Evolutionary conservation across 2,113 vertebrate genomes (phyloP).

Genomic region (Mobula hypostoma): DNA sequence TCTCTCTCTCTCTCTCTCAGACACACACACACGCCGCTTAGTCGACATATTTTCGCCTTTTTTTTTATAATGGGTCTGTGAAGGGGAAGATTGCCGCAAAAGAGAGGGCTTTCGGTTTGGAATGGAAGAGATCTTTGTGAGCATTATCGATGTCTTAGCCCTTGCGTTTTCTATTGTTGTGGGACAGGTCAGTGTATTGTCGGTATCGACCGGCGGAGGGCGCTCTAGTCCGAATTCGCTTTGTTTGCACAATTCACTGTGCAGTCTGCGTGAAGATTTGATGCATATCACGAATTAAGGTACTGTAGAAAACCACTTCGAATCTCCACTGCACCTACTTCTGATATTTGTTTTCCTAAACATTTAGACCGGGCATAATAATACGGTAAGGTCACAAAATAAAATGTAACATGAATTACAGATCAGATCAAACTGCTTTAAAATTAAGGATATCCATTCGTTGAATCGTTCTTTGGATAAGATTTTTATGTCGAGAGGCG

Average conservation of each 20-base stretch:
- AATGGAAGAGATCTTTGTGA: background rate
- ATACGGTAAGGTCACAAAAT: background rate
- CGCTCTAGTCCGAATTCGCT: background rate
- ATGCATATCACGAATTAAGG: conserved; percentile 8
- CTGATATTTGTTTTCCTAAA: background rate
- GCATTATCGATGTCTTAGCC: background rate
- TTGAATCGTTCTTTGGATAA: background rate
- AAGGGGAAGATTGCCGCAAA: background rate
- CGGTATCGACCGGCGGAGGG: background rate
- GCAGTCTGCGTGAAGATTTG: background rate
- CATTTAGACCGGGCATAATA: background rate
- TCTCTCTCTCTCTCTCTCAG: background rate
- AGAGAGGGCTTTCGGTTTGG: background rate
- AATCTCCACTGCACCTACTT: background rate
- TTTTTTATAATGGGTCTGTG: background rate
- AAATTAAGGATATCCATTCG: background rate
- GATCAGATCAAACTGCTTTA: background rate
- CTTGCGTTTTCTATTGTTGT: background rate
- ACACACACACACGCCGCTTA: background rate
- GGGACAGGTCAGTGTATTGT: background rate
- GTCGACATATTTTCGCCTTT: background rate
- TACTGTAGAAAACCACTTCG: background rate
- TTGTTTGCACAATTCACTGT: background rate
- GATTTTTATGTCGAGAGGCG: background rate
- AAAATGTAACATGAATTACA: background rate